Evolutionary conservation across 2,797 vertebrate genomes (phyloP).

Genomic region (Phyllotis vaccarum): DNA sequence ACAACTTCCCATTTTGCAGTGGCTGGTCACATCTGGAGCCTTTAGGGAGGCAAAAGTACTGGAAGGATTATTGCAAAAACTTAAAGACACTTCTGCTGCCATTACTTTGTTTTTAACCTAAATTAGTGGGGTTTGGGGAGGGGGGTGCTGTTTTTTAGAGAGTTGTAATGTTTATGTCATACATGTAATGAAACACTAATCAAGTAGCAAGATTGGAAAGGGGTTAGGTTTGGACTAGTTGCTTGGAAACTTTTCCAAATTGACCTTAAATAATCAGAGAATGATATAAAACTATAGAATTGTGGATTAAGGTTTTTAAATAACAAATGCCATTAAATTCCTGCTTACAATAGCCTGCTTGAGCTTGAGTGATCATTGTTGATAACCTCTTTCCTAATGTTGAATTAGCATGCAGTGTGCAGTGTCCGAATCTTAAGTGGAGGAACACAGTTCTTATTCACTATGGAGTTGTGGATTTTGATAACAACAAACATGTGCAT

Average conservation of each 20-base stretch:
- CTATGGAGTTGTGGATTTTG: constrained; percentile 11
- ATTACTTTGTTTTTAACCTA: constrained; percentile 89
- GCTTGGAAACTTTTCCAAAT: constrained; percentile 88
- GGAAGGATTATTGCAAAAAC: constrained; percentile 90
- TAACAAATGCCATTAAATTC: constrained; percentile 63
- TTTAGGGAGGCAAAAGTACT: constrained; percentile 90
- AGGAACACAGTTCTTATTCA: constrained; percentile 32
- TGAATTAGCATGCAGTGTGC: background rate
- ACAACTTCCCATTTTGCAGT: constrained; percentile 90
- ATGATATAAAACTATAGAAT: constrained; percentile 85
- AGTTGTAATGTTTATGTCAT: constrained; percentile 69
- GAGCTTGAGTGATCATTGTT: constrained; percentile 39
- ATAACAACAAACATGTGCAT: background rate
- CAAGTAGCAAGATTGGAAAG: constrained; percentile 76
- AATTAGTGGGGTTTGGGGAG: constrained; percentile 78
- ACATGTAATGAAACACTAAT: constrained; percentile 76
- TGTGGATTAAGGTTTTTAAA: constrained; percentile 81
- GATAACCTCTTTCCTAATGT: background rate
- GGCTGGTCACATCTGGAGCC: constrained; percentile 90
- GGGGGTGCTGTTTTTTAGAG: constrained; percentile 50
- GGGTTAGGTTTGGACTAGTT: constrained; percentile 77
- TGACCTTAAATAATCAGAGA: constrained; percentile 87
- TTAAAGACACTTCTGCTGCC: constrained; percentile 86
- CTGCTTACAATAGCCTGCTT: constrained; percentile 31
- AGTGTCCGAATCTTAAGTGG: background rate